Conservation (phyloP, 2,888 invertebrate genomes). For the Elaeidobius kamerunicus region DNA sequence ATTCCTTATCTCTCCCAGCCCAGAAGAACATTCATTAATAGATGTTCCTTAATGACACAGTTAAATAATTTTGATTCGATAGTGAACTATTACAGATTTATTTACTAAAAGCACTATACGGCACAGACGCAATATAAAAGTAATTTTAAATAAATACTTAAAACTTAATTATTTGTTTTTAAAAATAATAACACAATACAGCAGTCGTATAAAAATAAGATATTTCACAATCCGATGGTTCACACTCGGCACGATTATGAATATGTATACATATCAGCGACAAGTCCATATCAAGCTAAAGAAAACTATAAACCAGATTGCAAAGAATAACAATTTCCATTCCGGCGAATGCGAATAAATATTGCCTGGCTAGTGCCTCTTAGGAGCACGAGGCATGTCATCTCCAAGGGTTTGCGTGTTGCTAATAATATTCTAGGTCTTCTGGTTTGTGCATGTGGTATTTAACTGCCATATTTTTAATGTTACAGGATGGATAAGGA, state of each 20-base stretch:
- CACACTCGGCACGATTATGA: slow-evolving; percentile 8
- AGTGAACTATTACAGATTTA: no score
- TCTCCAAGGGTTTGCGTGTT: slow-evolving; percentile 32
- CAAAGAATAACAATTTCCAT: slow-evolving; percentile 9
- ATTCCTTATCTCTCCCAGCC: neutral
- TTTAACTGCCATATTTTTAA: slow-evolving; percentile 6
- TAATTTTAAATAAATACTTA: no score
- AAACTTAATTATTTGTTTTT: no score
- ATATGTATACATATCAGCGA: slow-evolving; percentile 9
- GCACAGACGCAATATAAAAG: neutral
- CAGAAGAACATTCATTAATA: neutral
- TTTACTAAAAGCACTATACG: no score
- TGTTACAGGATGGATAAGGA: neutral
- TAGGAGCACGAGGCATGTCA: slow-evolving; percentile 9
- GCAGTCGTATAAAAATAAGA: slow-evolving; percentile 6
- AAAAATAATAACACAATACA: slow-evolving; percentile 10
- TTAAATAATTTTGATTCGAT: no score
- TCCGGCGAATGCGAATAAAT: neutral
- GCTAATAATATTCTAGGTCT: slow-evolving; percentile 34
- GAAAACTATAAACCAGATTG: slow-evolving; percentile 3
- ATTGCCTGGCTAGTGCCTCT: slow-evolving; percentile 7
- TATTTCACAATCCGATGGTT: slow-evolving; percentile 7
- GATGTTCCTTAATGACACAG: no score
- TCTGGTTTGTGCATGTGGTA: slow-evolving; percentile 16
- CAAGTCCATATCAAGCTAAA: slow-evolving; percentile 4